Conservation (phyloP, 2,113 vertebrate genomes). For the Amphiprion percula region DNA sequence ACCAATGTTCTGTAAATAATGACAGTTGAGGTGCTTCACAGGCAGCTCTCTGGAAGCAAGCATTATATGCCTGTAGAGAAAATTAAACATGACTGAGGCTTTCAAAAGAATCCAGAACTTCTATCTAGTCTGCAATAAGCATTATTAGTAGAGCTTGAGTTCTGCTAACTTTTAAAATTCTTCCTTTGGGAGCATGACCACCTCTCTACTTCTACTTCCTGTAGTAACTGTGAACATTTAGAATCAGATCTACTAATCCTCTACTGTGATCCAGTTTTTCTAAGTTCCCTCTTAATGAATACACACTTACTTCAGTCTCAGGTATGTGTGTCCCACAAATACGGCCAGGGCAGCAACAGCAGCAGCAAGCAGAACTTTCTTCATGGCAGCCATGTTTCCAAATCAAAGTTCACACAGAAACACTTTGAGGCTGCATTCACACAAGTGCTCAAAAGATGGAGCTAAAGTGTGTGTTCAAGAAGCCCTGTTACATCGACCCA, state of each 20-base stretch:
- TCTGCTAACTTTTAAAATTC: no score
- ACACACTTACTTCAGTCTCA: constrained; percentile 52
- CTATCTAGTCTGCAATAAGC: no score
- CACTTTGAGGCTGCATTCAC: neutral
- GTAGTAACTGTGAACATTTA: no score
- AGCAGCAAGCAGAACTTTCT: constrained; percentile 42
- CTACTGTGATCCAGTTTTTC: neutral
- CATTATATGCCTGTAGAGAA: constrained; percentile 33
- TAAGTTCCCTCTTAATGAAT: neutral
- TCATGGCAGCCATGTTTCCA: constrained; percentile 37
- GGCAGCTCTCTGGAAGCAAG: constrained; percentile 53
- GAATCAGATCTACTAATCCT: neutral
- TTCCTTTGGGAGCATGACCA: no score
- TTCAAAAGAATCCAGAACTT: neutral
- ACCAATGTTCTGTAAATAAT: constrained; percentile 59
- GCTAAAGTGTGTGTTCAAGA: neutral
- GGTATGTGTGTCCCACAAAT: constrained; percentile 29
- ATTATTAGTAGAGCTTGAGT: no score
- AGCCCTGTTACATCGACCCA: no score
- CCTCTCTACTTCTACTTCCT: no score
- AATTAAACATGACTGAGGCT: neutral
- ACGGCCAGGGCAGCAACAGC: constrained; percentile 45
- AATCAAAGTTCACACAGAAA: neutral
- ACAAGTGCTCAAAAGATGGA: constrained; percentile 7
- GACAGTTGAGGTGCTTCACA: constrained; percentile 63